phyloP scores from a whole-genome alignment of 2,113 vertebrate genomes.

The Puma concolor region DNA sequence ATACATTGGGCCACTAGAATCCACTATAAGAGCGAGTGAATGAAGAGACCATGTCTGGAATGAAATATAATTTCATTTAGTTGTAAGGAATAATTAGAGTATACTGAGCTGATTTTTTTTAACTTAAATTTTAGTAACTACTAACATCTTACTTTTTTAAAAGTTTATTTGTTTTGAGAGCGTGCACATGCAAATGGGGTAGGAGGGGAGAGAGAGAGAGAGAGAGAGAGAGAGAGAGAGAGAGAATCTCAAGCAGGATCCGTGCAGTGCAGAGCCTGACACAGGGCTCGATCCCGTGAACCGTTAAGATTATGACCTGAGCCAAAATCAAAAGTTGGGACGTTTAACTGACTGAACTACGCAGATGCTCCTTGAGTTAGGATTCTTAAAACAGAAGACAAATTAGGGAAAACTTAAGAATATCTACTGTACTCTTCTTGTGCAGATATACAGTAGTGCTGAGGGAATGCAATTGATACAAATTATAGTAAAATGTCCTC shows the following conservation, averaged over 20 bases:
- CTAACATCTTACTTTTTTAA: background rate
- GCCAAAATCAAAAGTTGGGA: too few species aligned
- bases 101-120: slow-evolving; percentile 3
- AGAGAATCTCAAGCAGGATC: too few species aligned
- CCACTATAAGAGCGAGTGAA: slow-evolving; percentile 98
- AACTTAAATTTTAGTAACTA: slow-evolving; percentile 1
- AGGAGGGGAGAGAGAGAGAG: too few species aligned
- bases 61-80: slow-evolving; percentile 41
- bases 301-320: too few species aligned
- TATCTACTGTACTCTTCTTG: background rate
- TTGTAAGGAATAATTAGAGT: background rate
- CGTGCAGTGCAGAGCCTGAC: too few species aligned
- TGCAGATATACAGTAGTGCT: background rate
- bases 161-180: too few species aligned
- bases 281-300: too few species aligned
- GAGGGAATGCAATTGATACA: background rate
- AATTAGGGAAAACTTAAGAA: background rate
- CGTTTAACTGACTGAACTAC: too few species aligned
- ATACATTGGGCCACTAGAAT: slow-evolving; percentile 99
- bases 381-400: background rate
- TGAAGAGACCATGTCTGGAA: slow-evolving; percentile 98
- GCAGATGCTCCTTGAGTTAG: background rate
- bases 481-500: background rate
- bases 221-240: too few species aligned
- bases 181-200: too few species aligned